A percentile compares a stretch with the other conserved stretches of the same genome.
These are phyloP conservation scores for Lordiphosa collinella DNA, from an alignment of 1,140 invertebrate genomes.

Conservation along the genomic window DNA sequence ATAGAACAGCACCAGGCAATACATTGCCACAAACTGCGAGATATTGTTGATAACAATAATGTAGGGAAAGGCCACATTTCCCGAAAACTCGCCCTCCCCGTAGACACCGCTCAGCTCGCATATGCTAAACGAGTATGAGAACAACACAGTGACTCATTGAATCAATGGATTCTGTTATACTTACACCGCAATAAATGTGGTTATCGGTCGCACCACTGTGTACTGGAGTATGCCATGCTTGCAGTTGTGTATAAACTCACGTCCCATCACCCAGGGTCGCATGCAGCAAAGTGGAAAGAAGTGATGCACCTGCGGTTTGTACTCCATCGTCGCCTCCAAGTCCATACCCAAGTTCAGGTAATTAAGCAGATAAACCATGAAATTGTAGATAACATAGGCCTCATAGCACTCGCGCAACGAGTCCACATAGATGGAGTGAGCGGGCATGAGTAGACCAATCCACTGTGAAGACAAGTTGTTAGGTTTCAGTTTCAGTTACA, in stretches of 20 bases:
- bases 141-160: background rate
- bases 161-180: slow-evolving; percentile 48
- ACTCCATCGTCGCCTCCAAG: slow-evolving; percentile 89
- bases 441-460: slow-evolving; percentile 90
- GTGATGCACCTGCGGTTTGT: slow-evolving; percentile 91
- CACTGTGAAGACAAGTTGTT: slow-evolving; percentile 82
- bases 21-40: slow-evolving; percentile 98
- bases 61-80: slow-evolving; percentile 92
- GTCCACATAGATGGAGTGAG: slow-evolving; percentile 94
- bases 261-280: slow-evolving; percentile 92
- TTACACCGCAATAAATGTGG: slow-evolving; percentile 94
- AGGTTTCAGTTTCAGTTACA: slow-evolving; percentile 18
- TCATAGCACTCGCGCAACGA: slow-evolving; percentile 97
- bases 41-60: slow-evolving; percentile 95
- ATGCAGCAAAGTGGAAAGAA: slow-evolving; percentile 92
- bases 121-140: slow-evolving; percentile 82
- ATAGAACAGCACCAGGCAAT: slow-evolving; percentile 96
- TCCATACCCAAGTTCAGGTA: slow-evolving; percentile 92
- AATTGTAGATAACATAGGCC: slow-evolving; percentile 98
- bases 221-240: slow-evolving; percentile 98
- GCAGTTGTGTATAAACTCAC: slow-evolving; percentile 94
- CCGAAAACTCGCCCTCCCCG: slow-evolving; percentile 93
- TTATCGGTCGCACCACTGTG: slow-evolving; percentile 92
- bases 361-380: slow-evolving; percentile 96
- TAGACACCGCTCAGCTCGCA: slow-evolving; percentile 93